phyloP scores from a whole-genome alignment of 2,888 invertebrate genomes.

The Pristionchus entomophagus region DNA sequence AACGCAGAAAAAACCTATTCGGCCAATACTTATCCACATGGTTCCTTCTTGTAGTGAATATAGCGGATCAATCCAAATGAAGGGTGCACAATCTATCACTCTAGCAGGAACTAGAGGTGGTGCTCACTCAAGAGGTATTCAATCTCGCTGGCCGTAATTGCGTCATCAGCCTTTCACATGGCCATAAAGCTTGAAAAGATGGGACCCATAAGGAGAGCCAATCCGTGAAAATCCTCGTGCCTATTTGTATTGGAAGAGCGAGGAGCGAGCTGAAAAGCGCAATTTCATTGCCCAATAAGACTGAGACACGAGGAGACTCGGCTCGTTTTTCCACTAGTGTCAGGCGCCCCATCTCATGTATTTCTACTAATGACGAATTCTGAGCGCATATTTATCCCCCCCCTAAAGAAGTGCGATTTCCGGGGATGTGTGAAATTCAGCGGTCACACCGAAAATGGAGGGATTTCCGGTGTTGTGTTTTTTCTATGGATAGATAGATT shows the following conservation, averaged over 20 bases:
- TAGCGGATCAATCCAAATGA: too few relatives aligned
- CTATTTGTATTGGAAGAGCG: slow-evolving; percentile 4
- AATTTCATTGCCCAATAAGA: slow-evolving; percentile 30
- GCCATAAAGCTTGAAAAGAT: not conserved
- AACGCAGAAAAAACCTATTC: too few relatives aligned
- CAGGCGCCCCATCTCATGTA: not conserved
- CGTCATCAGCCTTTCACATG: not conserved
- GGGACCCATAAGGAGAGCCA: not conserved
- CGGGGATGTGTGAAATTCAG: not conserved
- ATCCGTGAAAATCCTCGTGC: not conserved
- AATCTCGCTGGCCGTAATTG: not conserved
- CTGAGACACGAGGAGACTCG: not conserved
- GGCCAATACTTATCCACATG: too few relatives aligned
- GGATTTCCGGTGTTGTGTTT: not conserved
- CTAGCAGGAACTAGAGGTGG: too few relatives aligned
- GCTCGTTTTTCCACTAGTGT: not conserved
- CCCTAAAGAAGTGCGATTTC: too few relatives aligned
- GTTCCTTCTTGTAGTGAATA: too few relatives aligned
- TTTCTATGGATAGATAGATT: not conserved
- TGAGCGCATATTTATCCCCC: not conserved
- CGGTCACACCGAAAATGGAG: not conserved
- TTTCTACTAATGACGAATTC: not conserved
- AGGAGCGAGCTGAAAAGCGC: not conserved
- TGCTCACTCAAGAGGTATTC: too few relatives aligned
- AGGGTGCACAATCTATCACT: too few relatives aligned